Percentiles rank a stretch among this genome's conserved stretches.
These are phyloP conservation scores for Ivindomyrus marchei DNA, from an alignment of 2,113 vertebrate species.

Conservation along the genomic window DNA sequence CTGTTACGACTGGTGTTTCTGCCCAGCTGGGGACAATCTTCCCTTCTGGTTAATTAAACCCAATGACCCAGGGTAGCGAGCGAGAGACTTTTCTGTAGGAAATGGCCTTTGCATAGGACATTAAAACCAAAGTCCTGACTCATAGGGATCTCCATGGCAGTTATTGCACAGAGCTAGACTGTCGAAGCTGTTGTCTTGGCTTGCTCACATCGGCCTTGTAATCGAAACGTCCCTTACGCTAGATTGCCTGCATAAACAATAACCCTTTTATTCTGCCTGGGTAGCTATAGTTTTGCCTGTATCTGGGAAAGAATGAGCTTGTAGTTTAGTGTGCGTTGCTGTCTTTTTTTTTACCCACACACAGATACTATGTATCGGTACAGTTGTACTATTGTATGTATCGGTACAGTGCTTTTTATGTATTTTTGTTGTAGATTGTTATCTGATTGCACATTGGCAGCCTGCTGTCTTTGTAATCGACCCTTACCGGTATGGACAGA, in stretches of 20 bases:
- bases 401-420: background rate
- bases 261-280: background rate
- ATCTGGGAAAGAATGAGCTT: background rate
- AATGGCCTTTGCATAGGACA: background rate
- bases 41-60: background rate
- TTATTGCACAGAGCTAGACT: background rate
- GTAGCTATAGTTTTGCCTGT: background rate
- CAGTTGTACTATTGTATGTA: background rate
- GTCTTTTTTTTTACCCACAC: background rate
- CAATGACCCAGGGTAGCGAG: background rate
- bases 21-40: background rate
- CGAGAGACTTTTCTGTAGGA: background rate
- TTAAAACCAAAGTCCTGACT: conserved; percentile 1
- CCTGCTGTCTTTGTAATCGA: background rate
- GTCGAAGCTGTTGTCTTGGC: background rate
- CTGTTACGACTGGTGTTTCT: background rate
- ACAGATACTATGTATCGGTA: background rate
- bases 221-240: background rate
- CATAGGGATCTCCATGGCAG: background rate
- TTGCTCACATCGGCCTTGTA: background rate
- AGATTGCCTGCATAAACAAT: background rate
- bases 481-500: too few species aligned
- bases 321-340: background rate
- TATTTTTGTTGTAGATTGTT: background rate
- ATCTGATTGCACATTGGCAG: background rate